Evolutionary conservation across 2,113 vertebrate species (phyloP), one percentile per base, ranked within the genome.

Genomic region (Catagonus wagneri): DNA sequence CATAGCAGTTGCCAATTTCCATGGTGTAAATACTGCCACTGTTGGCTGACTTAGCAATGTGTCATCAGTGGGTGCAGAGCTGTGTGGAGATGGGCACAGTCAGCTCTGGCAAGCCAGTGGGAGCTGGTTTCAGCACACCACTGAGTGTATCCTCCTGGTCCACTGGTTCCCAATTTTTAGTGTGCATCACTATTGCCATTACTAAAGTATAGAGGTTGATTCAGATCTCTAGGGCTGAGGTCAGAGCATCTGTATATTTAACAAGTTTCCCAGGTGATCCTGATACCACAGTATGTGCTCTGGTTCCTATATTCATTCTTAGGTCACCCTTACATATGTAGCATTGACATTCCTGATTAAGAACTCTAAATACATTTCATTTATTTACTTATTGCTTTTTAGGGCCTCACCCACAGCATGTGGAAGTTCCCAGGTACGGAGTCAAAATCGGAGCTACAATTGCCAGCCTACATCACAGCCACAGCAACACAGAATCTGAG

Each of bases 21-120:
- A 1, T n/a, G 44, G 25, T 76, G 6, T 86, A 86, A 61, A 34
- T 52, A 22, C 16, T 12, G n/a, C 52, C 10, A 39, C 52, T 2
- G 0, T 1, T 54, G n/a, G n/a, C 44, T 60, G 3, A 23, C 44
- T 34, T 34, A 15, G 19, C 2, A 16, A 1, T 0, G 1, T 32
- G 15, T 58, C 50, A 14, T 34, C 72, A 56, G 0, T 25, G 29
- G 58, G 19, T 14, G 5, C 19, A 80, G 16, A 61, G 13, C 1
- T 23, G 3, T 20, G 50, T 56, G 69, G 50, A 78, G 17, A 8
- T 12, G 10, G 6, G 32, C 14, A 22, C 0, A 12, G 34, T 34
- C 7, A 17, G 50, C 27, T 22, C 50, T 76, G 61, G 16, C n/a
- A 89, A 72, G 11, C 15, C 34, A 78, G 34, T 23, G 61, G 36